phyloP scores from a whole-genome alignment of 2,113 vertebrate species.

The Thamnophis sirtalis region DNA sequence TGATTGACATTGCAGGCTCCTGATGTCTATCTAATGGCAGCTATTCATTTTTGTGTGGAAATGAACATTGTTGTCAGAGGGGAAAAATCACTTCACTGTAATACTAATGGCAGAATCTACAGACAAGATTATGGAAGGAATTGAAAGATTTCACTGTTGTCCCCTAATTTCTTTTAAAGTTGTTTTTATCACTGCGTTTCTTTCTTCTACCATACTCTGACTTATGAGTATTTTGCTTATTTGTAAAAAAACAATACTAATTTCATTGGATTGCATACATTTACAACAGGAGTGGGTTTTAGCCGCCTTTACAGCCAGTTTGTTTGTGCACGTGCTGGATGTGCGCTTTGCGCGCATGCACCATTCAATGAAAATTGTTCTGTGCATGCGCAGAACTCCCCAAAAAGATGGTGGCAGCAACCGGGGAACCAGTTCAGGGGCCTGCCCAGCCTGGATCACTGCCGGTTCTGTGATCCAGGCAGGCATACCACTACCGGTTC shows the following conservation, averaged over 20 bases:
- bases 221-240: neutral
- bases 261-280: neutral
- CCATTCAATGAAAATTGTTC: too few species aligned
- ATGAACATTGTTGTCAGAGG: neutral
- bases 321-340: too few species aligned
- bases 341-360: too few species aligned
- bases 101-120: neutral
- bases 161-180: neutral
- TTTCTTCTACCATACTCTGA: neutral
- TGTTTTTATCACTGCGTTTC: neutral
- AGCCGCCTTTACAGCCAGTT: too few species aligned
- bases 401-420: too few species aligned
- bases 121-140: neutral
- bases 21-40: neutral
- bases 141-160: neutral
- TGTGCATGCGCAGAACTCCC: too few species aligned
- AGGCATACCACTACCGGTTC: too few species aligned
- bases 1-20: neutral
- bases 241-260: neutral
- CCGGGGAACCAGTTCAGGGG: too few species aligned
- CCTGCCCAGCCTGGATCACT: too few species aligned
- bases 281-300: too few species aligned
- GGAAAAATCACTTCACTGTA: neutral
- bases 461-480: too few species aligned
- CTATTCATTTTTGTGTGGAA: neutral